Conservation (phyloP, 2,888 invertebrate genomes). For the Melipona beecheii region DNA sequence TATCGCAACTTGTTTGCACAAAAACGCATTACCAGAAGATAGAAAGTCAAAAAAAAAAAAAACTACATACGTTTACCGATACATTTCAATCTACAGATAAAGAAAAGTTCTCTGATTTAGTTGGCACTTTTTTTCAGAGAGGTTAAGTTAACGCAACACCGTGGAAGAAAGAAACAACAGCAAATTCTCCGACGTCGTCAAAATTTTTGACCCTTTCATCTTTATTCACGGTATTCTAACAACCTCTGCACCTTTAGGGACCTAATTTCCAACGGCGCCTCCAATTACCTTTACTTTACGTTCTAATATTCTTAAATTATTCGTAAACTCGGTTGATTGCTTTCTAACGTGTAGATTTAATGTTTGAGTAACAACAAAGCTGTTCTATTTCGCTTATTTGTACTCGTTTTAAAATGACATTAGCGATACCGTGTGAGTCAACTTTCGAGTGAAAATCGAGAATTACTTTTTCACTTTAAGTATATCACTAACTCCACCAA, state of each 20-base stretch:
- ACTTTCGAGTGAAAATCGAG: too few species aligned
- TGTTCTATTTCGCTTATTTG: background rate
- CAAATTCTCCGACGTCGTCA: background rate
- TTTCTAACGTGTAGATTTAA: too few species aligned
- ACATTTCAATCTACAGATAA: background rate
- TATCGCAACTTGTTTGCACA: conserved; percentile 11
- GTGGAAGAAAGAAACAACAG: background rate
- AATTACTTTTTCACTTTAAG: background rate
- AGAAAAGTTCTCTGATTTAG: background rate
- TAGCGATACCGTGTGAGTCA: background rate
- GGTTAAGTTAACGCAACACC: background rate
- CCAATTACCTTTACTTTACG: background rate
- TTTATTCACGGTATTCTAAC: background rate
- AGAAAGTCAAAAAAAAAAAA: background rate
- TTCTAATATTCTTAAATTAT: background rate
- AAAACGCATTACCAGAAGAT: background rate
- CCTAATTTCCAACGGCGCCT: background rate
- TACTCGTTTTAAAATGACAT: background rate
- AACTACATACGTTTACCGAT: background rate
- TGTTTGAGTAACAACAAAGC: background rate
- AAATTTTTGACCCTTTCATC: background rate
- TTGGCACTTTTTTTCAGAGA: too few species aligned
- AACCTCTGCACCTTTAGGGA: background rate
- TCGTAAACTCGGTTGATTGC: background rate
- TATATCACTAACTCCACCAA: too few species aligned